Base-by-base conservation (phyloP, 2,888 invertebrate species). In the Chrysolina haemoptera region DNA sequence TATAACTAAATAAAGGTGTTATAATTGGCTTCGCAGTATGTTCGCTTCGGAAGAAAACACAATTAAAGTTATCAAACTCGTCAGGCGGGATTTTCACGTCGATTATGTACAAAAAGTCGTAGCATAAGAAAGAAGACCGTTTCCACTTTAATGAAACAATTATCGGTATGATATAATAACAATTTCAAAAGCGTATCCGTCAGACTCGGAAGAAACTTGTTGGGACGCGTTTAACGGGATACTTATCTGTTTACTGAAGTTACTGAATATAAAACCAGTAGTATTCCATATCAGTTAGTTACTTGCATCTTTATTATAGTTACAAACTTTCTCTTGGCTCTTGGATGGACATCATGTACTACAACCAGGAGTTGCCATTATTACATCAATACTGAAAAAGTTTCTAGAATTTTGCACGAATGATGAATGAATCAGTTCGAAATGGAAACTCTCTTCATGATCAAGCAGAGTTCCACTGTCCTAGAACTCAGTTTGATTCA, bases 1-100 rank as follows among this genome's bases (percentile, higher is more conserved):
- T 69, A 46, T 43, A 69, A 12, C 59, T 69, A 69, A 69, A 69
- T 69, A 62, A 62, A 69, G 69, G 69, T 69, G 69, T 62, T 59
- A 62, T 46, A 62, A 62, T 62, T 62, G 62, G 16, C 69, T 62
- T 22, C 22, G 48, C n/a, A 65, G 16, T 48, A 46, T 43, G 27
- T 14, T 22, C 16, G 22, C 46, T 43, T 43, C 20, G 18, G 12
- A 48, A 27, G 46, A 46, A 65, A 65, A 65, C 65, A 48, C 22
- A n/a, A 65, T 27, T 43, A n/a, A n/a, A 46, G 46, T 46, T 64
- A 48, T 65, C 16, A 20, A 46, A 46, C 65, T n/a, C 10, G 65
- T 22, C 46, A 41, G 14, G n/a, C 16, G 48, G 48, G 48, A 35
- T 59, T 59, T 59, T 59, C 27, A 22, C 14, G 35, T 14, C 53